Conservation (phyloP, 2,888 invertebrate species). For the Strigamia maritima region DNA sequence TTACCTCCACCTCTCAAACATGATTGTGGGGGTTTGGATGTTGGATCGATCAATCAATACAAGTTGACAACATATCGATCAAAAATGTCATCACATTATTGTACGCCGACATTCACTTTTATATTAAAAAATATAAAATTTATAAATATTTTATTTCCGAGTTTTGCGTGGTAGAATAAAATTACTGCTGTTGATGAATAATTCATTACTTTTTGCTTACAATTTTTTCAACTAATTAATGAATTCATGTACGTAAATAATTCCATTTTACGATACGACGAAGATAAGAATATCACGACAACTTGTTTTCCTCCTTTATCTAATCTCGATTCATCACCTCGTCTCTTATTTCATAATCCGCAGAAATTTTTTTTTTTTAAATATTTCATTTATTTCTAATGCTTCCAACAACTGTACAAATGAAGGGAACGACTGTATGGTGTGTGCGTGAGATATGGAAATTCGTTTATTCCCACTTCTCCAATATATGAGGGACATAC, state of each 20-base stretch:
- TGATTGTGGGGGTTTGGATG: conserved; percentile 2
- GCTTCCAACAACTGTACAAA: background rate
- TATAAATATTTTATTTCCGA: background rate
- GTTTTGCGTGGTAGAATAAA: background rate
- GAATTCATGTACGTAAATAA: conserved; percentile 28
- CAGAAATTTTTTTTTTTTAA: background rate
- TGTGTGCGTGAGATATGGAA: conserved; percentile 19
- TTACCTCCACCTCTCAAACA: conserved; percentile 20
- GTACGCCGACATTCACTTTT: background rate
- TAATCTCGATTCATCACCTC: conserved; percentile 30
- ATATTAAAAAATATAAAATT: too few relatives aligned
- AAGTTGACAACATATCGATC: conserved; percentile 28
- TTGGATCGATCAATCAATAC: conserved; percentile 32
- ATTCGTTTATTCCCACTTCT: conserved; percentile 31
- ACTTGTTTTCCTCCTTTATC: conserved; percentile 4
- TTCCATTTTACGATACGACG: background rate
- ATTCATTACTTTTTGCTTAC: background rate
- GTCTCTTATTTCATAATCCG: background rate
- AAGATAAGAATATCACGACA: background rate
- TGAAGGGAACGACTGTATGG: background rate
- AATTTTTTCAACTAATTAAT: background rate
- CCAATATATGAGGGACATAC: conserved; percentile 12
- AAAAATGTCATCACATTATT: conserved; percentile 3
- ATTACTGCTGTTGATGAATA: background rate
- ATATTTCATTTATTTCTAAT: background rate